A percentile compares a stretch with the other conserved stretches of the same genome.
phyloP scores from a whole-genome alignment of 2,113 vertebrate species.

The Megalops atlanticus region DNA sequence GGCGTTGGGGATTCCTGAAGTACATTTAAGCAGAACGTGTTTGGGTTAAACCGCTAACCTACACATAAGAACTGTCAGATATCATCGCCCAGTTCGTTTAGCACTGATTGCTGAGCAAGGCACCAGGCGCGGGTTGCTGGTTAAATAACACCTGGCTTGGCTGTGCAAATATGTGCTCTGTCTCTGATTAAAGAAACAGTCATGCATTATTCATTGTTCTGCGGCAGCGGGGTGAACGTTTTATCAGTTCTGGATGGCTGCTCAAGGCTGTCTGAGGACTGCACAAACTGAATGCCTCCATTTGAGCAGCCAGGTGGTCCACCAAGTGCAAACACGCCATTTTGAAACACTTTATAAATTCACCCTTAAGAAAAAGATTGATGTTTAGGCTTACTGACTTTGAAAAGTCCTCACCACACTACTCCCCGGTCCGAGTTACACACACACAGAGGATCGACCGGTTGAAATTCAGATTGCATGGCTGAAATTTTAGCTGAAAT shows the following conservation, averaged over 20 bases:
- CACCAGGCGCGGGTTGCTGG: not conserved
- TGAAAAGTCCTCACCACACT: too few relatives aligned
- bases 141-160: slow-evolving; percentile 35
- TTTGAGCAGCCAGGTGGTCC: slow-evolving; percentile 20
- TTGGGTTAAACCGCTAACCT: slow-evolving; percentile 29
- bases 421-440: too few relatives aligned
- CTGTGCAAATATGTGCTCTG: slow-evolving; percentile 35
- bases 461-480: too few relatives aligned
- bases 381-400: too few relatives aligned
- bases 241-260: slow-evolving; percentile 27
- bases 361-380: too few relatives aligned
- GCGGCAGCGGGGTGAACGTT: not conserved
- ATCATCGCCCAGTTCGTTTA: not conserved
- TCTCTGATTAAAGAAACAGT: slow-evolving; percentile 25
- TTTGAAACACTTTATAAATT: not conserved
- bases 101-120: slow-evolving; percentile 6
- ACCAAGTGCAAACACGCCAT: not conserved
- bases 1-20: not conserved
- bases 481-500: too few relatives aligned
- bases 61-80: not conserved
- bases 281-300: slow-evolving; percentile 9
- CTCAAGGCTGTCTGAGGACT: slow-evolving; percentile 12
- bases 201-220: slow-evolving; percentile 34
- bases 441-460: too few relatives aligned
- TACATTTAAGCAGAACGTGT: slow-evolving; percentile 29